Conservation (phyloP, 1,140 invertebrate genomes). For the Cydia strobilella region DNA sequence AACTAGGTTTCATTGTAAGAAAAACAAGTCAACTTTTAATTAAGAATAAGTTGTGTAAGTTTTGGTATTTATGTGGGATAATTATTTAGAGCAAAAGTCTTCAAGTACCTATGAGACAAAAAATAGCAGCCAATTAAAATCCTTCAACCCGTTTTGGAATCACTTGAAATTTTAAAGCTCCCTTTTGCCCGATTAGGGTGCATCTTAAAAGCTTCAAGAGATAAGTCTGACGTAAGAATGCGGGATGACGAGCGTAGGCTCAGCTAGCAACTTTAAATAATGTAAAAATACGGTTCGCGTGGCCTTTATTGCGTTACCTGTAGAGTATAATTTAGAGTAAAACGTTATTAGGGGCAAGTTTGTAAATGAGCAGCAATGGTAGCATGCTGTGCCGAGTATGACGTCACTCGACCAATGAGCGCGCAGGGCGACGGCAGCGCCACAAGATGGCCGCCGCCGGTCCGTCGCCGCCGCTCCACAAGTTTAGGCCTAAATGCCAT, state of each 20-base stretch:
- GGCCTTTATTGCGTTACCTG: conserved; percentile 38
- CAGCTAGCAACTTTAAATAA: conserved; percentile 48
- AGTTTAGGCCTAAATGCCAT: conserved; percentile 74
- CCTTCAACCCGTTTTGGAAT: conserved; percentile 54
- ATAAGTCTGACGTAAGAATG: conserved; percentile 74
- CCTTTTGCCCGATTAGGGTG: conserved; percentile 69
- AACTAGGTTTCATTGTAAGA: too few species aligned
- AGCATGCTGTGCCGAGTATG: conserved; percentile 70
- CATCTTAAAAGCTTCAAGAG: conserved; percentile 74
- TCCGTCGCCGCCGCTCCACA: conserved; percentile 67
- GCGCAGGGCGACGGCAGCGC: conserved; percentile 68
- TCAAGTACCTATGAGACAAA: conserved; percentile 37
- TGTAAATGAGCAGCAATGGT: conserved; percentile 67
- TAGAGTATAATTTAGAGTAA: conserved; percentile 44
- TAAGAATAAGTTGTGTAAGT: background rate
- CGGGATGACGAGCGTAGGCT: conserved; percentile 67
- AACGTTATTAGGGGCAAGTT: conserved; percentile 42
- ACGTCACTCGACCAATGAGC: conserved; percentile 77
- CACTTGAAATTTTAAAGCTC: conserved; percentile 63
- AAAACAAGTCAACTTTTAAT: too few species aligned
- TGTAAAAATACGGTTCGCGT: conserved; percentile 35
- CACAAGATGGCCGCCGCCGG: conserved; percentile 77
- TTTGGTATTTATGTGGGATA: background rate
- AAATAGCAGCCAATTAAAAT: conserved; percentile 67
- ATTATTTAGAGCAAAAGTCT: background rate